Evolutionary conservation across 2,888 invertebrate genomes (phyloP), one percentile per base, ranked within the genome.

Genomic region (Drosophila suboccidentalis): DNA sequence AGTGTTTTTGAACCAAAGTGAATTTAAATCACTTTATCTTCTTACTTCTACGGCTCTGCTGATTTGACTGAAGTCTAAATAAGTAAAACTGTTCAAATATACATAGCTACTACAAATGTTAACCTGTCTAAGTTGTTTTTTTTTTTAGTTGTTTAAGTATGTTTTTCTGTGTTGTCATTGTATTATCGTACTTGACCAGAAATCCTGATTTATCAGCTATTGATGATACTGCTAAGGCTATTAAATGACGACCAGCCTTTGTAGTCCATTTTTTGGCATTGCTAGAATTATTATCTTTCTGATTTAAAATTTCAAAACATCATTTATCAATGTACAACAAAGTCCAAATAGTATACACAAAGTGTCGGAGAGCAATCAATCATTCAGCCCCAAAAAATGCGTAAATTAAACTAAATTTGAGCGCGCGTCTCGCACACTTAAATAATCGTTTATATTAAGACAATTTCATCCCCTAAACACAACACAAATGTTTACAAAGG

Each of bases 191-290:
- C 19, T 19, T 47, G 32, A 5, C 1, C 11, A 11, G 15, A 75
- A 65, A 53, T 65, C 51, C 53, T 63, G 71, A 57, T 65, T 63
- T 75, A 75, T 71, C 60, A 62, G 62, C 60, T 62, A 61, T 58
- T 58, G 78, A 66, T 77, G 46, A 36, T 36, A 13, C 4, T 13
- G 46, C 57, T 63, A 19, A 43, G 46, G 34, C 43, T 72, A 72
- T 68, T 78, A 75, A 78, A 78, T 68, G 39, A 5, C 39, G 9
- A 5, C 3, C 11, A 44, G 53, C 10, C 47, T 9, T 50, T 58
- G 41, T 11, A 2, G 44, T 50, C 4, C 17, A 22, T 8, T 50
- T 6, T 43, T 15, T 41, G 4, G 1, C 10, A 15, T 11, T 9
- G 11, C 26, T 5, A 13, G 19, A 34, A 36, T 19, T 36, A 36